Conservation (phyloP, 2,888 invertebrate genomes). For the Spilosoma lubricipeda region DNA sequence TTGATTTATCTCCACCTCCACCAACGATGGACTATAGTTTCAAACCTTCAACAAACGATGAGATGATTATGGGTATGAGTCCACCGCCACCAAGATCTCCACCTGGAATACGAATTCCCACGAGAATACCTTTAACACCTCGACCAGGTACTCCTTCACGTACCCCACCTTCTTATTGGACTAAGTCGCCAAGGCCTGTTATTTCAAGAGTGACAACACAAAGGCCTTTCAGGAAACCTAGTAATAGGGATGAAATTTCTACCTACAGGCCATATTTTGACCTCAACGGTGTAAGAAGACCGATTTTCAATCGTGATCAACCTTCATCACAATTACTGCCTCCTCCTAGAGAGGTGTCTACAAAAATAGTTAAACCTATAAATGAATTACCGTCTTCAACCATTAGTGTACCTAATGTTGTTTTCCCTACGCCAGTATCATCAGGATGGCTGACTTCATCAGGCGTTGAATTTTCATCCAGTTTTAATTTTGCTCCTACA, state of each 20-base stretch:
- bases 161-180: constrained; percentile 72
- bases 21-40: constrained; percentile 78
- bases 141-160: constrained; percentile 69
- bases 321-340: constrained; percentile 77
- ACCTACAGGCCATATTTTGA: constrained; percentile 79
- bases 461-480: constrained; percentile 76
- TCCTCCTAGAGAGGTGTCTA: constrained; percentile 70
- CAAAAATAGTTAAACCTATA: constrained; percentile 56
- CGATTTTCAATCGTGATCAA: constrained; percentile 70
- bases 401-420: constrained; percentile 61
- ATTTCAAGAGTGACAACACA: constrained; percentile 68
- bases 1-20: constrained; percentile 84
- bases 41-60: constrained; percentile 78
- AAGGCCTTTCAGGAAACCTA: constrained; percentile 71
- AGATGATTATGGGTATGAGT: constrained; percentile 85
- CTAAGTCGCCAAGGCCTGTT: constrained; percentile 71
- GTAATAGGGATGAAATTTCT: constrained; percentile 75
- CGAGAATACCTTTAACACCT: constrained; percentile 66
- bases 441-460: constrained; percentile 82
- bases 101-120: constrained; percentile 63
- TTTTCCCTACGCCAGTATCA: constrained; percentile 79
- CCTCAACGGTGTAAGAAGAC: constrained; percentile 74
- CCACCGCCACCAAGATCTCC: constrained; percentile 81
- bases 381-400: constrained; percentile 57
- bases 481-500: constrained; percentile 75